Base-by-base conservation (phyloP, 2,888 invertebrate species). In the Polylopha cassiicola region DNA sequence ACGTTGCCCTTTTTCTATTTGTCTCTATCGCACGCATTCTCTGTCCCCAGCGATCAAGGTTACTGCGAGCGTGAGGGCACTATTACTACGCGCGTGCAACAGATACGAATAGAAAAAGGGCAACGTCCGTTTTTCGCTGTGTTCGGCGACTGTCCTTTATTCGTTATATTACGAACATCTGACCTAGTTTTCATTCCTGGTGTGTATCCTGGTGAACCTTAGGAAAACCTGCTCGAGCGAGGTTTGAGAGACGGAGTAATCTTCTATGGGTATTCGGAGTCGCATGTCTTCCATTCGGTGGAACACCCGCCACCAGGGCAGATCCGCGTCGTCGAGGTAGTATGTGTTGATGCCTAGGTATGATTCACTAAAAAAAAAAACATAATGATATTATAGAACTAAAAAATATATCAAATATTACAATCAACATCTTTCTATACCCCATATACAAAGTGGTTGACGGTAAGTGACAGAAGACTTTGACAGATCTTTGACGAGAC, bases 211-310 rank as follows among this genome's bases (percentile, higher is more conserved):
- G 3, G 91, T 90, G 58, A 91, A 90, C 38, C 87, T 79, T 14
- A 92, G 72, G 62, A 92, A 91, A 37, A 94, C 91, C 75, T 94
- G 93, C 65, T 95, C 95, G 27, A 95, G 79, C 1, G 92, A 91
- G 1, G 94, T 93, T 71, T 94, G 94, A 23, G 91, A 91, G 9
- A 95, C 89, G 4, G 91, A 90, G 68, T 95, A 95, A 67, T 94
- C 94, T 51, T 92, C 92, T 26, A 94, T 87, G 34, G 89, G 84
- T 3, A 87, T 79, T n/a, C 60, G 54, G 0, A 49, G 47, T 11
- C 89, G 88, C 31, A 89, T 88, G 1, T 67, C 58, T 60, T 93
- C 91, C 87, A 93, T 89, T 2, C 87, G 72, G 10, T 88, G 82
- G 69, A 94, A 94, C 20, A 94, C 86, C 22, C 81, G 69, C 53